phyloP scores from a whole-genome alignment of 92 coral and sea anemone genomes.

The Palythoa grandis region DNA sequence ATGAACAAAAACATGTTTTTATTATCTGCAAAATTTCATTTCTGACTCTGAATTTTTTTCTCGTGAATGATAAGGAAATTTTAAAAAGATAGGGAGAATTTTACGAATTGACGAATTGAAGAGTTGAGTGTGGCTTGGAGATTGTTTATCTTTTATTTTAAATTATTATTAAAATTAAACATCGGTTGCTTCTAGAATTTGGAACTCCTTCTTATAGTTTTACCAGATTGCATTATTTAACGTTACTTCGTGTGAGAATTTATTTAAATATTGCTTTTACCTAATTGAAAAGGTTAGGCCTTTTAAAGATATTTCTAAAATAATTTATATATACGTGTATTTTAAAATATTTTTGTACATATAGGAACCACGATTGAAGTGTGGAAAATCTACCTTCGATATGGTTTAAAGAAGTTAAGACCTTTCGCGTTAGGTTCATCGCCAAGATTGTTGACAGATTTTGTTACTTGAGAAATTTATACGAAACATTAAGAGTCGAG shows the following conservation, averaged over 20 bases:
- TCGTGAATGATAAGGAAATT: no score
- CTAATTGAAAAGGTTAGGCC: not conserved
- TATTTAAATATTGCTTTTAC: conserved; percentile 7
- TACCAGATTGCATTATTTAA: not conserved
- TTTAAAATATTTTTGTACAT: conserved; percentile 34
- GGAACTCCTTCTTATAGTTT: not conserved
- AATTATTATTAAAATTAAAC: no score
- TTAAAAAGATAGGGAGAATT: no score
- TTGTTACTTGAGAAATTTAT: not conserved
- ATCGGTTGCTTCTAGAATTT: no score
- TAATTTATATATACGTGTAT: conserved; percentile 10
- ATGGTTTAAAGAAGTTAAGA: not conserved
- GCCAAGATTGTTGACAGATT: not conserved
- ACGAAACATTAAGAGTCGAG: not conserved
- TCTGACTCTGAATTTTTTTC: no score
- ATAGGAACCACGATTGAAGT: not conserved
- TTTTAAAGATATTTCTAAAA: not conserved
- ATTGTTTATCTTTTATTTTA: no score
- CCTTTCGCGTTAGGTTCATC: no score
- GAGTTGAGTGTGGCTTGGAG: no score
- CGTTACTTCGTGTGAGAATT: not conserved
- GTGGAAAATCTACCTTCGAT: not conserved
- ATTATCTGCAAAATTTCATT: no score
- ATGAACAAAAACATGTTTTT: no score
- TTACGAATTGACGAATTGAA: no score